Base-by-base conservation (phyloP, 2,888 invertebrate species). In the Spisula solida region DNA sequence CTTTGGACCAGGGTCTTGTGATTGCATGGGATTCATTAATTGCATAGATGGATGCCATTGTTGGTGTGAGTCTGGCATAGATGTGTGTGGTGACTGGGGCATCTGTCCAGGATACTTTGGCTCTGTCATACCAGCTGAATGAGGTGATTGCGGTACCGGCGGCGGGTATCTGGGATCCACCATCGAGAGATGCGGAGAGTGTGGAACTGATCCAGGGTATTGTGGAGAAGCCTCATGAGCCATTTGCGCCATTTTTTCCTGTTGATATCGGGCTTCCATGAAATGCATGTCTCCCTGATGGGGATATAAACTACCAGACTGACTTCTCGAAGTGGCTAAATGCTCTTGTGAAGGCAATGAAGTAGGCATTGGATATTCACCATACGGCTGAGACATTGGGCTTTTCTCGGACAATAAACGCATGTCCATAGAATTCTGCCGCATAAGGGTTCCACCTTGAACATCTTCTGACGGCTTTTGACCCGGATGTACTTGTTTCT, bases 11-110 rank as follows among this genome's bases (percentile, higher is more conserved):
- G 79, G 85, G 80, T 14, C 60, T 5, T 55, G 56, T 16, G 48
- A 20, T 56, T 78, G 85, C 41, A 80, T 41, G 31, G 78, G 79
- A 10, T 79, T 78, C 25, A 85, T 79, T 4, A 79, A 79, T 56
- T 51, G 85, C 56, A 79, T 31, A 79, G 85, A 75, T 55, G 78
- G 12, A 56, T 78, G 41, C 85, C 85, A 85, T 25, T 85, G 85
- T 14, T 20, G 78, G n/a, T 85, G 83, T 14, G 56, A 20, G 20
- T 47, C 31, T 48, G 81, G 18, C 31, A 51, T 16, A 29, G 81
- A 56, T 29, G 51, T 31, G 31, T 81, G 81, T 51, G 81, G 81
- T 29, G 81, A 81, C 18, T 81, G 81, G 29, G 81, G 51, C 56
- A 81, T 55, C 18, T 55, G 51, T 1, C 34, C 31, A 29, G 81